Evolutionary conservation across 2,113 vertebrate species (phyloP).

Genomic region (Sorex fumeus): DNA sequence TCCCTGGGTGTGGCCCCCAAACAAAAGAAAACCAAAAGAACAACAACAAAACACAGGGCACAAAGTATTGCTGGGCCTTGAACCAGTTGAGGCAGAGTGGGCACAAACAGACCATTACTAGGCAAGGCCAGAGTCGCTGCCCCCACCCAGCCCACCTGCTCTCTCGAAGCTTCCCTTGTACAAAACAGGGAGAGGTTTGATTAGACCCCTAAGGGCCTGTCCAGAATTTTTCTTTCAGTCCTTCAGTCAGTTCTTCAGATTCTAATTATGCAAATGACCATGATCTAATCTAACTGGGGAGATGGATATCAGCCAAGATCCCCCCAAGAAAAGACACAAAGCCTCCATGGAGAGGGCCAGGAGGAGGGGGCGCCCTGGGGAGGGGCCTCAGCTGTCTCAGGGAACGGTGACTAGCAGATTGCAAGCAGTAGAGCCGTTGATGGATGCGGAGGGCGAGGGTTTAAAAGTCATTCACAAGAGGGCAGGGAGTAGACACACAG

Average conservation of each 20-base stretch:
- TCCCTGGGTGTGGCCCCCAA: no score
- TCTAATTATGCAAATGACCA: neutral
- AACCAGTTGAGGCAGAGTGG: neutral
- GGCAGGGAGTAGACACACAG: neutral
- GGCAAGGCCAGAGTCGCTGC: fast-evolving
- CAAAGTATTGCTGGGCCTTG: neutral
- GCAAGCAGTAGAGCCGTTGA: no score
- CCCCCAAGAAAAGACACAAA: neutral
- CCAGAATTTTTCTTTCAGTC: neutral
- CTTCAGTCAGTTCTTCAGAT: neutral
- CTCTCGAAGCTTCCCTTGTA: neutral
- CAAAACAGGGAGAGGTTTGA: neutral
- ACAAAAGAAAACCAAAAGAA: no score
- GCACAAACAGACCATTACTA: neutral
- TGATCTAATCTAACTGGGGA: neutral
- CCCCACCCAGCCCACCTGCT: neutral
- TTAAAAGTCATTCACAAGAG: neutral
- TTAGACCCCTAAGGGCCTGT: neutral
- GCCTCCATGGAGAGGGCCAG: neutral
- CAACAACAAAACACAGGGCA: neutral
- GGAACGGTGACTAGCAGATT: neutral
- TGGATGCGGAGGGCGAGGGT: no score
- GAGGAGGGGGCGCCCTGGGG: no score
- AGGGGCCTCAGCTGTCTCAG: fast-evolving
- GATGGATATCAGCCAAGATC: neutral